Conservation (phyloP, 2,888 invertebrate species). For the Xanthorhoe spadicearia region DNA sequence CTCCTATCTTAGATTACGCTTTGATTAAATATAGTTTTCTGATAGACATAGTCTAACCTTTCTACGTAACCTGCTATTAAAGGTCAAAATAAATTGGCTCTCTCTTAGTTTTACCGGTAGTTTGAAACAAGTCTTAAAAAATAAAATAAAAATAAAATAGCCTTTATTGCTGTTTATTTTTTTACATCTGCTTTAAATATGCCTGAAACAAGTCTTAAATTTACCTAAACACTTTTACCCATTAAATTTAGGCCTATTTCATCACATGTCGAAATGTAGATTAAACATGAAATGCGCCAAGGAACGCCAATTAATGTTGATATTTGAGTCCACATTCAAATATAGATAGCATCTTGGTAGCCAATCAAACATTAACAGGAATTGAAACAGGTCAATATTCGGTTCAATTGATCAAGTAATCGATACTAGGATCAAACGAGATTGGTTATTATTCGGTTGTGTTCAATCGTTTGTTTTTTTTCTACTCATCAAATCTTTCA, state of each 20-base stretch:
- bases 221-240: neutral
- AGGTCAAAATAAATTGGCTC: neutral
- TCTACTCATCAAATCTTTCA: neutral
- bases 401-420: neutral
- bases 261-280: too few species aligned
- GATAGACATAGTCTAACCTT: slow-evolving; percentile 11
- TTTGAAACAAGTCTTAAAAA: neutral
- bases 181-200: too few species aligned
- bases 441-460: neutral
- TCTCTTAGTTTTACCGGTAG: slow-evolving; percentile 3
- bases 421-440: neutral
- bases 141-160: too few species aligned
- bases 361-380: neutral
- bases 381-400: neutral
- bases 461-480: neutral
- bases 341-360: neutral
- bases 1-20: neutral
- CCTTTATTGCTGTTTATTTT: too few species aligned
- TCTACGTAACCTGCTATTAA: neutral
- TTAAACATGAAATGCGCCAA: too few species aligned
- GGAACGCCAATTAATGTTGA: too few species aligned
- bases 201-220: too few species aligned
- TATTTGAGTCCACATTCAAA: neutral
- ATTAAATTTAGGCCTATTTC: too few species aligned
- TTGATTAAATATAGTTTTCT: slow-evolving; percentile 2